These are phyloP conservation scores for Platichthys stellatus DNA, from an alignment of 2,113 vertebrate genomes.

Conservation along the genomic window DNA sequence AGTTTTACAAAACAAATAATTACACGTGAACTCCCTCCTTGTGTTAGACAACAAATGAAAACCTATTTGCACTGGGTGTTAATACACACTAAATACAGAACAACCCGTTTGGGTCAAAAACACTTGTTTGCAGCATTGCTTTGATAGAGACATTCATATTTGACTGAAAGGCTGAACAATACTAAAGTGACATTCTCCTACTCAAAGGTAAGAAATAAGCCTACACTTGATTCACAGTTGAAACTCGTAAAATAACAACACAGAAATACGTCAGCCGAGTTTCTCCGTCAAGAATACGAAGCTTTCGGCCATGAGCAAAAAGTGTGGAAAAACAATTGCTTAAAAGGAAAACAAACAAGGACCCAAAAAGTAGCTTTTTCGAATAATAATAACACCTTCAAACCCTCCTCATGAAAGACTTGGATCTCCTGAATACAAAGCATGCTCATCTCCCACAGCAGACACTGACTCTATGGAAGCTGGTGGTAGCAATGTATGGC, in stretches of 20 bases:
- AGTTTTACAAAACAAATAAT: constrained; percentile 36
- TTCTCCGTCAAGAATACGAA: constrained; percentile 45
- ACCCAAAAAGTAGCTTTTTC: constrained; percentile 30
- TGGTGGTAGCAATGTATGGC: constrained; percentile 59
- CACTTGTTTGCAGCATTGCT: constrained; percentile 70
- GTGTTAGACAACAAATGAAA: constrained; percentile 45
- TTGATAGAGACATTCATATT: constrained; percentile 76
- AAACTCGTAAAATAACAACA: constrained; percentile 61
- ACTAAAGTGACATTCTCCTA: constrained; percentile 79
- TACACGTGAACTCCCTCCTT: constrained; percentile 9
- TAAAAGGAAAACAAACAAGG: constrained; percentile 47
- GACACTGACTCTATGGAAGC: constrained; percentile 47
- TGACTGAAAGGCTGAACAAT: constrained; percentile 70
- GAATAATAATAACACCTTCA: constrained; percentile 21
- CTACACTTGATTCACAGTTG: constrained; percentile 73
- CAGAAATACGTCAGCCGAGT: constrained; percentile 43
- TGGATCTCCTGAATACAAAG: constrained; percentile 44
- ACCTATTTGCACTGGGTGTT: constrained; percentile 34
- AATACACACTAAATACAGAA: constrained; percentile 52
- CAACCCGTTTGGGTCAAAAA: constrained; percentile 51
- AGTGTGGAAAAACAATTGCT: constrained; percentile 12
- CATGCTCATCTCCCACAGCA: constrained; percentile 47
- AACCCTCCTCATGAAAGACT: constrained; percentile 19
- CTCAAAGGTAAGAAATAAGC: constrained; percentile 63
- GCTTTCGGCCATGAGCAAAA: constrained; percentile 26